A percentile compares a stretch with the other conserved stretches of the same genome.
Conservation (phyloP, 2,888 invertebrate genomes). For the Celastrina argiolus region DNA sequence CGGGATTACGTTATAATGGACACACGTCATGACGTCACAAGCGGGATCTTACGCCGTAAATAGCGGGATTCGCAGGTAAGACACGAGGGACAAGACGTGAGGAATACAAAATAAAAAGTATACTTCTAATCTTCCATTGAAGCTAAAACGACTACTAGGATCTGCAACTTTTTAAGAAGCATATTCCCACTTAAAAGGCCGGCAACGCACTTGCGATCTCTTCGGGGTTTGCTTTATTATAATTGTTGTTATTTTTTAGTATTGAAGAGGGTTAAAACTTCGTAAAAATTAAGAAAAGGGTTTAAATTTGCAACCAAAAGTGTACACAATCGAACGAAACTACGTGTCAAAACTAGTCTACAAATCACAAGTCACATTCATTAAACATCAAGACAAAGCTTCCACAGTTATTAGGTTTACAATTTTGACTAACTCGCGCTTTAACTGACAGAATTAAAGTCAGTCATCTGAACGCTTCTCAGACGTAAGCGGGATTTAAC, state of each 20-base stretch:
- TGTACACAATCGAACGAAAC: neutral
- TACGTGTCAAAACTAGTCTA: neutral
- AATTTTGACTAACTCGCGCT: slow-evolving; percentile 7
- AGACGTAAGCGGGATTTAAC: neutral
- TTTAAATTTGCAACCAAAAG: neutral
- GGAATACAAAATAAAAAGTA: neutral
- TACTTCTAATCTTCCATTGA: neutral
- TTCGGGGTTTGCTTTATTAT: too few species aligned
- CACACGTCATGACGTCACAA: slow-evolving; percentile 41
- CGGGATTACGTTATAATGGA: slow-evolving; percentile 46
- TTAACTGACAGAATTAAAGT: slow-evolving; percentile 5
- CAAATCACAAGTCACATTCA: neutral
- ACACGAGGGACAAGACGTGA: neutral
- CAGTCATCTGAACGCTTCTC: neutral
- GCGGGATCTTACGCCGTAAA: slow-evolving; percentile 23
- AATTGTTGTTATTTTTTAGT: too few species aligned
- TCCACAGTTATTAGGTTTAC: slow-evolving; percentile 5
- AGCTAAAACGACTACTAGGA: too few species aligned
- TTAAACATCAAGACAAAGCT: neutral
- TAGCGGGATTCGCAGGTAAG: slow-evolving; percentile 21
- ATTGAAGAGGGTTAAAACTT: too few species aligned
- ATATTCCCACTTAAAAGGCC: too few species aligned
- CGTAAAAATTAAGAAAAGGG: too few species aligned
- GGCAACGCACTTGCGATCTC: too few species aligned
- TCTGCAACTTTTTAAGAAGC: neutral